Percentiles rank a stretch among this genome's conserved stretches.
These are phyloP conservation scores for Aspidoscelis tigris DNA, from an alignment of 2,113 vertebrate genomes.

Conservation along the genomic window DNA sequence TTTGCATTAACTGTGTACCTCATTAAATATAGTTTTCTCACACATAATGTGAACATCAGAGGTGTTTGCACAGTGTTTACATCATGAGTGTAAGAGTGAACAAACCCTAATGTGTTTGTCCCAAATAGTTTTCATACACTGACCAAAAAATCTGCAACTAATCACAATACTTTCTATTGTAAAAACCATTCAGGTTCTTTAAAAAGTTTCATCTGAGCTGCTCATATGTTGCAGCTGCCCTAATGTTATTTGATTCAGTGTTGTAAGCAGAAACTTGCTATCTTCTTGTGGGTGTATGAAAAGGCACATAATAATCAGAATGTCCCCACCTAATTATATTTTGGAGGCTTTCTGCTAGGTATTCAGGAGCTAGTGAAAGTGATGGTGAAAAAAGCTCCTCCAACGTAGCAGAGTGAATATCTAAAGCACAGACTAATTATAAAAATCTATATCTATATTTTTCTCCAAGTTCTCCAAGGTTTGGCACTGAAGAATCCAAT, in stretches of 20 bases:
- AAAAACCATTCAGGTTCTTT: neutral
- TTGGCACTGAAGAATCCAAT: neutral
- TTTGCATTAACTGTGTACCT: no score
- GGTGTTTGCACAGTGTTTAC: no score
- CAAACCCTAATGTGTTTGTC: neutral
- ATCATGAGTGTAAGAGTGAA: no score
- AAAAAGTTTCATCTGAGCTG: neutral
- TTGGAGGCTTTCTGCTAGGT: neutral
- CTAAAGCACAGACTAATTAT: neutral
- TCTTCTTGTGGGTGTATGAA: no score
- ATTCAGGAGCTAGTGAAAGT: neutral
- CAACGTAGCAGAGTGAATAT: neutral
- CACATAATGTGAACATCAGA: no score
- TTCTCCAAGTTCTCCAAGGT: neutral
- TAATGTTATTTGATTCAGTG: neutral
- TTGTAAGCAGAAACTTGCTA: neutral
- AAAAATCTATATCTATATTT: neutral
- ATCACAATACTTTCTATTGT: neutral
- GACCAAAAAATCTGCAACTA: neutral
- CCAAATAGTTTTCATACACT: neutral
- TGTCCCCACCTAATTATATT: neutral
- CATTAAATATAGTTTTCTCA: no score
- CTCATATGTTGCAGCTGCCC: neutral
- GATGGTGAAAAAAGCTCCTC: neutral
- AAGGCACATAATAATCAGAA: neutral